Evolutionary conservation across 2,888 invertebrate genomes (phyloP).

Genomic region (Meganola albula): DNA sequence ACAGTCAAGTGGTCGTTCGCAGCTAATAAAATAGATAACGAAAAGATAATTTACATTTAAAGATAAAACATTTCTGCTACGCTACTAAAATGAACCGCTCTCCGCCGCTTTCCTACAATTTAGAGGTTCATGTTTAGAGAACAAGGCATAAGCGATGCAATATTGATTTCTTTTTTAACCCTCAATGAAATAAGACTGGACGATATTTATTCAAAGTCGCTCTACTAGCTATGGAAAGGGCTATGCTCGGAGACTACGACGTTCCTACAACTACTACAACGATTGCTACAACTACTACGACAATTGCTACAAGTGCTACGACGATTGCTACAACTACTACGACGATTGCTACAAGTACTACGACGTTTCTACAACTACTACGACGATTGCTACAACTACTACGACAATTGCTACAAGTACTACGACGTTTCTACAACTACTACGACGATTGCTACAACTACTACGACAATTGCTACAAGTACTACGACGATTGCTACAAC

Average conservation of each 20-base stretch:
- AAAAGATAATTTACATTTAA: conserved; percentile 59
- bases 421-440: neutral
- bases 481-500: neutral
- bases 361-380: neutral
- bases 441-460: neutral
- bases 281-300: neutral
- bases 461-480: neutral
- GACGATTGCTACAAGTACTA: too few species aligned
- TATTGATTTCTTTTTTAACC: too few species aligned
- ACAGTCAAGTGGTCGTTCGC: conserved; percentile 35
- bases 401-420: neutral
- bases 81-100: conserved; percentile 71
- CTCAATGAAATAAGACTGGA: too few species aligned
- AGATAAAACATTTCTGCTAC: conserved; percentile 59
- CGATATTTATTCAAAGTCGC: too few species aligned
- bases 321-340: neutral
- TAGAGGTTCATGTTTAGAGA: conserved; percentile 51
- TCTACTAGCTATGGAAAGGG: too few species aligned
- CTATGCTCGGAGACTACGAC: too few species aligned
- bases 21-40: conserved; percentile 64
- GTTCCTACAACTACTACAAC: neutral
- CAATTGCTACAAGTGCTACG: neutral
- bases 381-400: neutral
- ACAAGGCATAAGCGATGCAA: too few species aligned
- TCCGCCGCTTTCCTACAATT: conserved; percentile 63